These are phyloP conservation scores for Orchesella flavescens DNA, from an alignment of 2,888 invertebrate genomes.

Conservation along the genomic window DNA sequence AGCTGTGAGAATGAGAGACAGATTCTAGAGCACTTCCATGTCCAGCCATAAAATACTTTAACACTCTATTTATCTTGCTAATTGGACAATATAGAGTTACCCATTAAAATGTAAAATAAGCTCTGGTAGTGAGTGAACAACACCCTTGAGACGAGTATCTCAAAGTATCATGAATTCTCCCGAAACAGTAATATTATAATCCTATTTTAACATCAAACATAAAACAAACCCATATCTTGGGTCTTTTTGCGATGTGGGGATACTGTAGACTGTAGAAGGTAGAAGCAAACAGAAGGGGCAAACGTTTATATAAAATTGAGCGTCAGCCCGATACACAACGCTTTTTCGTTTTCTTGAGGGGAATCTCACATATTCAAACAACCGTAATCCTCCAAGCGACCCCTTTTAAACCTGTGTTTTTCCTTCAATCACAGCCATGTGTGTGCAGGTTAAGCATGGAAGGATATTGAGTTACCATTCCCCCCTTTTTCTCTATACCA, in stretches of 20 bases:
- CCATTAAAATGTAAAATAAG: constrained; percentile 71
- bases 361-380: no score
- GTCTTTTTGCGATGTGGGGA: no score
- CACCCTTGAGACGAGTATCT: constrained; percentile 63
- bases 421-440: no score
- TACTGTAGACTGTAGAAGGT: no score
- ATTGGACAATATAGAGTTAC: constrained; percentile 71
- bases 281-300: background rate
- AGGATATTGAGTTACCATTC: no score
- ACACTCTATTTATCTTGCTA: constrained; percentile 71
- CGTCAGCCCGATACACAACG: no score
- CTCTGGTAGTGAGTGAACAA: constrained; percentile 62
- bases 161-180: constrained; percentile 16
- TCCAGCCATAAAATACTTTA: constrained; percentile 70
- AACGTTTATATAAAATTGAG: no score
- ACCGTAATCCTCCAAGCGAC: no score
- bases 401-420: no score
- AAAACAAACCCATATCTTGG: background rate
- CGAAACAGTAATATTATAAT: constrained; percentile 50
- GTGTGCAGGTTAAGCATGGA: no score
- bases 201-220: constrained; percentile 40
- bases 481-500: no score
- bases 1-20: constrained; percentile 60
- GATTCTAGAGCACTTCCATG: constrained; percentile 62
- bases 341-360: no score